Evolutionary conservation across 2,113 vertebrate genomes (phyloP).

Genomic region (Thinocorus orbignyianus): DNA sequence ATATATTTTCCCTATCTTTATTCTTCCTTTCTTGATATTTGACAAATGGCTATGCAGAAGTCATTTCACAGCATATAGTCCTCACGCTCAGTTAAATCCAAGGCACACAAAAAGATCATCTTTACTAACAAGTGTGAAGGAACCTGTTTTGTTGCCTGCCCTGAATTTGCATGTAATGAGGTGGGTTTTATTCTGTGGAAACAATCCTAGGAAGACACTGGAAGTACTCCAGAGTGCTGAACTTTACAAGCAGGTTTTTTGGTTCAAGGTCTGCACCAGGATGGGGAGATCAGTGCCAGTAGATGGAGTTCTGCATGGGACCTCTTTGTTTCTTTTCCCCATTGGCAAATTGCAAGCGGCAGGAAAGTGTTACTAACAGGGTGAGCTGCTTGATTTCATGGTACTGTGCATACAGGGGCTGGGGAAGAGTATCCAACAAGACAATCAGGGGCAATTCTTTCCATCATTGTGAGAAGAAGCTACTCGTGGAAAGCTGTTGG

Average conservation of each 20-base stretch:
- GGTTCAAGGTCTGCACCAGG: background rate
- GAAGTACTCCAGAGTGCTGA: background rate
- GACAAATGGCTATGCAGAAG: background rate
- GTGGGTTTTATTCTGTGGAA: background rate
- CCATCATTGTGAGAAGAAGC: rapidly evolving
- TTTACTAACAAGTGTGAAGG: background rate
- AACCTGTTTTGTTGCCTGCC: background rate
- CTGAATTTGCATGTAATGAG: background rate
- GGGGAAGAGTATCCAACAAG: background rate
- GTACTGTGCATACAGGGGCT: rapidly evolving
- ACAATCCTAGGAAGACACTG: background rate
- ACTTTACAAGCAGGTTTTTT: background rate
- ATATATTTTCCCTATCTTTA: background rate
- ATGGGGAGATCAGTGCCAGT: background rate
- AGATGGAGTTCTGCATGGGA: background rate
- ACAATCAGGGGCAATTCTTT: background rate
- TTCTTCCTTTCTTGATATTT: background rate
- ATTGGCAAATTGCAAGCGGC: background rate
- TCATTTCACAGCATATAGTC: background rate
- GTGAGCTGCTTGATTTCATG: background rate
- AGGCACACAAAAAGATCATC: background rate
- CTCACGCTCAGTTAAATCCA: background rate
- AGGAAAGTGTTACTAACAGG: background rate
- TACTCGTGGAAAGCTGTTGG: background rate
- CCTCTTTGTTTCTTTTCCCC: no score